Conservation (phyloP, 2,797 vertebrate species). For the Propithecus deckenii region DNA sequence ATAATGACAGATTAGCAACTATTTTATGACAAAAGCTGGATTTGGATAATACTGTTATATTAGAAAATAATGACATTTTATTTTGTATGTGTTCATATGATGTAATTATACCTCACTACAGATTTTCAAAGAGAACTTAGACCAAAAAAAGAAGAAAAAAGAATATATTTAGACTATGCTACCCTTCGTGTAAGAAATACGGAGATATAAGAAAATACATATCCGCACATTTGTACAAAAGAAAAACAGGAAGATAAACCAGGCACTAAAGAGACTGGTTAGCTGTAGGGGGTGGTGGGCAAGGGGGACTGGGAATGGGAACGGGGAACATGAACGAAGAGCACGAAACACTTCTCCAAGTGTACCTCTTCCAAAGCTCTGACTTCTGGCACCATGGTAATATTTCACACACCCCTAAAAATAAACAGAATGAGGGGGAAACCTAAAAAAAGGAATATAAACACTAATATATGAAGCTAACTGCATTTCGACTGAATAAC, state of each 20-base stretch:
- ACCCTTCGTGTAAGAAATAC: not conserved
- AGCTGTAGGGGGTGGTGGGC: not conserved
- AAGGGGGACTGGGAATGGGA: not conserved
- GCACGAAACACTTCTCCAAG: not conserved
- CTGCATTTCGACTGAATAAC: not conserved
- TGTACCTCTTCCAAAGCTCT: not conserved
- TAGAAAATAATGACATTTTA: not conserved
- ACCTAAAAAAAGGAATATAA: not conserved
- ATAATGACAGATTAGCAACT: constrained; percentile 9
- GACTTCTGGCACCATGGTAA: not conserved
- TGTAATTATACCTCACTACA: not conserved
- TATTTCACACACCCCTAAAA: not conserved
- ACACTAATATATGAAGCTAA: not conserved
- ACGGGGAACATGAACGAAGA: not conserved
- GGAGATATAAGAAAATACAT: not conserved
- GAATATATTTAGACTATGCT: not conserved
- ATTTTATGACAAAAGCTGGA: constrained; percentile 17
- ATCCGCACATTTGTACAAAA: not conserved
- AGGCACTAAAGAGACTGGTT: not conserved
- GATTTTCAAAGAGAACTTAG: not conserved
- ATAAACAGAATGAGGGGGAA: not conserved
- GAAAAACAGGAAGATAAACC: not conserved
- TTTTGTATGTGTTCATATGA: not conserved
- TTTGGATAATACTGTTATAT: not conserved
- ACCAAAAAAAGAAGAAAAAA: not conserved